A percentile compares a stretch with the other conserved stretches of the same genome.
These are phyloP conservation scores for Dipodomys merriami DNA, from an alignment of 2,113 vertebrate species.

Conservation along the genomic window DNA sequence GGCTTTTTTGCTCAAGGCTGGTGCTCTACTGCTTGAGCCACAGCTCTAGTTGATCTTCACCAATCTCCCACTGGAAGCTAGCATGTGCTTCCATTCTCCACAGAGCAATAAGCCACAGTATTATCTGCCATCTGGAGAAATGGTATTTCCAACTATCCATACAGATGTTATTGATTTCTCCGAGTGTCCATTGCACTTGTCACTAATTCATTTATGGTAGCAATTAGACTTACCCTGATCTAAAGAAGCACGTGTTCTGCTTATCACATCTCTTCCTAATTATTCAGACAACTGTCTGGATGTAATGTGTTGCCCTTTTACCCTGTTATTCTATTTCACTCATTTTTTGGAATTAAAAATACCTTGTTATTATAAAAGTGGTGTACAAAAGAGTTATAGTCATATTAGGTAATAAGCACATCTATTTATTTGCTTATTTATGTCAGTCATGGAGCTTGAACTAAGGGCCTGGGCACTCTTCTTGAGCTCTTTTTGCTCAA, in stretches of 20 bases:
- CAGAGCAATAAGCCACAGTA: background rate
- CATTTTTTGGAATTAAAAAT: background rate
- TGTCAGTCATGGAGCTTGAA: too few species aligned
- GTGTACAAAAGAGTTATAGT: too few species aligned
- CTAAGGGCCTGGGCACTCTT: too few species aligned
- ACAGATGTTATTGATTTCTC: background rate
- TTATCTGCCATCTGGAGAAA: background rate
- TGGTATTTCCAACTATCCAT: background rate
- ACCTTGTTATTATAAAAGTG: too few species aligned
- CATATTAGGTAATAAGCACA: too few species aligned
- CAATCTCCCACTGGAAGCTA: background rate
- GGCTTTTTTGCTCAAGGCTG: too few species aligned
- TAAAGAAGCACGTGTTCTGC: background rate
- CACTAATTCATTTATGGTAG: background rate
- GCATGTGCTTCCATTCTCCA: background rate
- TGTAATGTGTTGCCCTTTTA: background rate
- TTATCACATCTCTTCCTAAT: background rate
- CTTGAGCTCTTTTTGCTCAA: too few species aligned
- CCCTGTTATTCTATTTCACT: background rate
- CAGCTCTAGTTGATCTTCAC: background rate
- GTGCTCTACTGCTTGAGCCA: too few species aligned
- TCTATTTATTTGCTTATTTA: too few species aligned
- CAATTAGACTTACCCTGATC: background rate
- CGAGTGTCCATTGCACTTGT: background rate
- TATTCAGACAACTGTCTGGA: background rate